Base-by-base conservation (phyloP, 92 coral and sea anemone species). In the Epizoanthus fatuus region DNA sequence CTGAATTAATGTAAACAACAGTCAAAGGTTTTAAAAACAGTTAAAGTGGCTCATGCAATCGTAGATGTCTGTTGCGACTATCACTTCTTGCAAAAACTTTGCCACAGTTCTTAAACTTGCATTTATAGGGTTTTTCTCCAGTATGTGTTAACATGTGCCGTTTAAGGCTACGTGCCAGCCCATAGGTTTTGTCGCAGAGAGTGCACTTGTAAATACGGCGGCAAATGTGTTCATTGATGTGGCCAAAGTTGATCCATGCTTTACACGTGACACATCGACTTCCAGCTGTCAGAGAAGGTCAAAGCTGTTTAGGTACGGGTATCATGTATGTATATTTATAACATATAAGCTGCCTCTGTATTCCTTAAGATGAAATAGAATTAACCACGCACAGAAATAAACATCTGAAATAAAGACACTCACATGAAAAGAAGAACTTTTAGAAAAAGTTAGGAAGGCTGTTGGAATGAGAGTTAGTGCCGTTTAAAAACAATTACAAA, bases 71-170 rank as follows among this genome's bases (percentile, higher is more conserved):
- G 55, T 81, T 40, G 47, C 68, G 69, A 58, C 81, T 81, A 59
- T 88, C 85, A 29, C 85, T 86, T 40, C 87, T 88, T 14, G 88
- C 84, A 45, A 88, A 88, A 22, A 84, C 72, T 54, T 88, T 88
- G 15, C 88, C 83, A 45, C 92, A 88, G 42, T 88, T 16, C 29
- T 35, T 86, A 54, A 64, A 84, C 39, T 69, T 42, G 55, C 92
- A 88, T 37, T 66, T 68, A 74, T 73, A 88, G 42, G 92, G 92
- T 76, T 84, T 84, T 60, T 82, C 78, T 47, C 92, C 92, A 44
- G 87, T 82, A 63, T 88, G 92, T 64, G 45, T 25, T 5, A 64
- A 77, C 82, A 77, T 77, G 57, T 77, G 82, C 37, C 82, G 82
- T 14, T 37, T 64, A 22, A 77, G 82, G 38, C 65, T 39, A 66